Conservation (phyloP, 2,888 invertebrate genomes). For the Ophion ventricosus region DNA sequence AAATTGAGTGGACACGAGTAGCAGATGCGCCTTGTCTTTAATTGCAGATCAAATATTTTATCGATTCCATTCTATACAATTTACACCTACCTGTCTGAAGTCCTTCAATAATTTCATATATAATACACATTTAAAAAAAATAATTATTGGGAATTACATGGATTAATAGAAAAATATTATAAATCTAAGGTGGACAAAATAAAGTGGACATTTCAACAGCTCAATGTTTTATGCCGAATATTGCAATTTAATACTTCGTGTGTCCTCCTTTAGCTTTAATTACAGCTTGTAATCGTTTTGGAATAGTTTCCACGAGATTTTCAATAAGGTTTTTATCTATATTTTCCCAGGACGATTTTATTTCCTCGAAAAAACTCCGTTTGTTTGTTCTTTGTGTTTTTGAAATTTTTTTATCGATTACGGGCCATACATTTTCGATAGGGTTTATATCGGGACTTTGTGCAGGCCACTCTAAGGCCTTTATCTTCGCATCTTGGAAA, state of each 20-base stretch:
- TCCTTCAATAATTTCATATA: neutral
- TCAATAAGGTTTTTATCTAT: too few species aligned
- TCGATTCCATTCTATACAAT: neutral
- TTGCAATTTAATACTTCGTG: too few species aligned
- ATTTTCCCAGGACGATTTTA: too few species aligned
- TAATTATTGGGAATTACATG: neutral
- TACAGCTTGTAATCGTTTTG: too few species aligned
- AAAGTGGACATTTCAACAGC: too few species aligned
- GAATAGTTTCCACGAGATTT: too few species aligned
- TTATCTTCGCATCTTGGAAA: neutral
- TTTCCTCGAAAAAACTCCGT: too few species aligned
- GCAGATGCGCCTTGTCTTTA: neutral
- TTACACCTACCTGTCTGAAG: neutral
- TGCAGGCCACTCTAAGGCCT: conserved; percentile 2
- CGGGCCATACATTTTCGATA: neutral
- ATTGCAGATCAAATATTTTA: neutral
- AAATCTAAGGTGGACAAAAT: too few species aligned
- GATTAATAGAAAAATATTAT: neutral
- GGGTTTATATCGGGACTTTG: neutral
- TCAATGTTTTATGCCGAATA: too few species aligned
- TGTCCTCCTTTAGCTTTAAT: too few species aligned
- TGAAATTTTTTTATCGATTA: neutral
- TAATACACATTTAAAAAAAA: neutral
- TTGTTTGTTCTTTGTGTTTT: neutral
- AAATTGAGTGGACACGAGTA: neutral